These are phyloP conservation scores for Poecilia gillii DNA, from an alignment of 2,797 vertebrate genomes.

Conservation along the genomic window DNA sequence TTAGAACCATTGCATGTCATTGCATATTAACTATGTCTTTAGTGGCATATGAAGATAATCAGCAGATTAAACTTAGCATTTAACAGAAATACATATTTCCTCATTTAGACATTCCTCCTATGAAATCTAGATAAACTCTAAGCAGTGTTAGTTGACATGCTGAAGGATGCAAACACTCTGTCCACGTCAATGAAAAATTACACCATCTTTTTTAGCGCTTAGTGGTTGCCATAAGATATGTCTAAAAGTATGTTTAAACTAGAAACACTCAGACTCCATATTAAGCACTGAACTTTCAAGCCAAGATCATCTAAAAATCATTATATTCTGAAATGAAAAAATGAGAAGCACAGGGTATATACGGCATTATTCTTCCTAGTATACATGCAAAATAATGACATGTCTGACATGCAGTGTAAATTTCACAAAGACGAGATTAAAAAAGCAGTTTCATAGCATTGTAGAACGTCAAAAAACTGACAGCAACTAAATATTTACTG, in stretches of 20 bases:
- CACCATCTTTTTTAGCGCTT: neutral
- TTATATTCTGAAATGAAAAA: neutral
- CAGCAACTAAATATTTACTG: neutral
- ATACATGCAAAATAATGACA: too few relatives aligned
- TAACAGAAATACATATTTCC: neutral
- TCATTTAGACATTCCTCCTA: neutral
- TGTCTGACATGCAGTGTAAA: too few relatives aligned
- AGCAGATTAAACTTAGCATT: neutral
- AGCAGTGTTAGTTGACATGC: neutral
- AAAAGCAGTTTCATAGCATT: neutral
- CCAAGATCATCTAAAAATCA: neutral
- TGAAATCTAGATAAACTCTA: neutral
- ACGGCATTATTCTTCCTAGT: too few relatives aligned
- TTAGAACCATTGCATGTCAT: neutral
- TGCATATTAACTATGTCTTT: neutral
- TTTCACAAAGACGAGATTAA: neutral
- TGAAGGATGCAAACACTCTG: neutral
- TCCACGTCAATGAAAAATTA: neutral
- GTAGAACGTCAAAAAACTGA: neutral
- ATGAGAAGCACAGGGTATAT: neutral
- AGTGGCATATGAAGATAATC: neutral
- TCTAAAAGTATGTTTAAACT: neutral
- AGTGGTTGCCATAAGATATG: neutral
- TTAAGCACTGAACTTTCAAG: neutral
- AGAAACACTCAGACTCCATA: neutral